Base-by-base conservation (phyloP, 2,797 vertebrate genomes). In the Eremophila alpestris region DNA sequence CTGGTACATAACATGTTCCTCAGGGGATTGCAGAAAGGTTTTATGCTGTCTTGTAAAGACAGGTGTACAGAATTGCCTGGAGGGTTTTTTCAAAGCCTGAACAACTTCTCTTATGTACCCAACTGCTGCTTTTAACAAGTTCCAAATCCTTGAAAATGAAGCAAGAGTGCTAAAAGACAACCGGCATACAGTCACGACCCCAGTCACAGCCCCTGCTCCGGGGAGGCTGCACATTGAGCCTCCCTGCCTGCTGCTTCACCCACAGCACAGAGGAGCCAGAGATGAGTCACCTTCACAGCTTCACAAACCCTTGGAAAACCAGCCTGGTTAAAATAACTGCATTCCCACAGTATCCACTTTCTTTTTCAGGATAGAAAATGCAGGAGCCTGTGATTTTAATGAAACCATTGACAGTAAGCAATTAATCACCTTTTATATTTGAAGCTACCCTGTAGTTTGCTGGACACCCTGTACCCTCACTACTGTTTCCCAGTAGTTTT, bases 91-190 rank as follows among this genome's bases (percentile, higher is more conserved):
- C 60, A 48, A 79, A 89, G 43, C n/a, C 18, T 26, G 60, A 62
- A 27, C 55, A 75, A 67, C 67, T 85, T 71, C 43, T 78, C 51
- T 75, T 73, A n/a, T 5, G 23, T 3, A 82, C 59, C 48, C 43
- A 94, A 87, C 23, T 51, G 51, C 46, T 78, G 64, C 14, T 81
- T 82, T 89, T 85, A 54, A 24, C 87, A 83, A 63, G 45, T 81
- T 62, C 43, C 27, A 43, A 75, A 67, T 23, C 27, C 40, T 93
- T 62, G 30, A 65, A 92, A 87, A 40, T 4, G 29, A 85, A 83
- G 36, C 18, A 32, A 62, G 67, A 70, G 75, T 4, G 10, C 22
- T 46, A 71, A 70, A 93, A 87, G 0, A 10, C 24, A 67, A 16
- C 32, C 27, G 52, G 45, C 13, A 8, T 2, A 3, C 0, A 1